Conservation (phyloP, 2,888 invertebrate genomes). For the Chironomus tentans region DNA sequence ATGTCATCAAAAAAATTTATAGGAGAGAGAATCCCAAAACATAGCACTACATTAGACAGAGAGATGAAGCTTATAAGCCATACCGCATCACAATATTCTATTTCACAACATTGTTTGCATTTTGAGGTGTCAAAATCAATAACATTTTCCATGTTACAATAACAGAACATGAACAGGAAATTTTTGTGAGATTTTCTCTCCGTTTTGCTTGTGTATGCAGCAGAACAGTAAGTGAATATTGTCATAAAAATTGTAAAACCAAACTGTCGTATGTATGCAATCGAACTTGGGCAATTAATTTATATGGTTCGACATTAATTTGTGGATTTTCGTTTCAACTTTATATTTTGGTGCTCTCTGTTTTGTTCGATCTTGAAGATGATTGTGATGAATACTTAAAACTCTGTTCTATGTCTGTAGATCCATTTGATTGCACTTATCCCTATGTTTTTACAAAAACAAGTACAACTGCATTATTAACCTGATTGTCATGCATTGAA, state of each 20-base stretch:
- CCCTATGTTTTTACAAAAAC: no score
- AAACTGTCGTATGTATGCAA: background rate
- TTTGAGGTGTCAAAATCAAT: conserved; percentile 26
- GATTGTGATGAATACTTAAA: no score
- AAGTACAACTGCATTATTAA: no score
- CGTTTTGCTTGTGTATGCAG: no score
- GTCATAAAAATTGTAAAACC: no score
- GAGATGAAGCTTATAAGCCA: background rate
- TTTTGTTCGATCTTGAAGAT: no score
- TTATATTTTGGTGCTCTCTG: no score
- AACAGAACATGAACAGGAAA: background rate
- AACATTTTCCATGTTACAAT: conserved; percentile 11
- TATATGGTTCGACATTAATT: conserved; percentile 1
- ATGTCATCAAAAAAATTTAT: background rate
- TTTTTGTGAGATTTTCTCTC: background rate
- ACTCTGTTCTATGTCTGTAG: no score
- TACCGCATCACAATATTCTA: background rate
- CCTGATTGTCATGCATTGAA: no score
- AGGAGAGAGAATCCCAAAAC: background rate
- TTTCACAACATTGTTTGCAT: conserved; percentile 3
- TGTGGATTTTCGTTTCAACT: background rate
- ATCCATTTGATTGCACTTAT: no score
- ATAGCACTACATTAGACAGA: background rate
- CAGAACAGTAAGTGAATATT: no score
- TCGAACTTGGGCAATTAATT: conserved; percentile 17